phyloP scores from a whole-genome alignment of 2,113 vertebrate species.

The Larimichthys crocea region DNA sequence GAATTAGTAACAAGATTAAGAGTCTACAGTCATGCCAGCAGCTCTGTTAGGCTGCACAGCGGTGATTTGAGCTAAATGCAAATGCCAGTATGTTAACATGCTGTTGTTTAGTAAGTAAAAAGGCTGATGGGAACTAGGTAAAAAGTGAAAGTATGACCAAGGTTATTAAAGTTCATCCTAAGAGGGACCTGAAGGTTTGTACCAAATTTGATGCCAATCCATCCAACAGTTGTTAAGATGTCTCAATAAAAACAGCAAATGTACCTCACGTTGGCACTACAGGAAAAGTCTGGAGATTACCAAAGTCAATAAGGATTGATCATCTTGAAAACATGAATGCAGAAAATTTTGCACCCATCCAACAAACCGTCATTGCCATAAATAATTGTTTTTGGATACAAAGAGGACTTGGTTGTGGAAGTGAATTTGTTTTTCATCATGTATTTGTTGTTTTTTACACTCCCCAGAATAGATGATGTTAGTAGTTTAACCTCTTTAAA shows the following conservation, averaged over 20 bases:
- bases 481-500: conserved; percentile 18
- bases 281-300: not conserved
- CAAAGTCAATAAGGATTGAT: not conserved
- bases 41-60: too few species aligned
- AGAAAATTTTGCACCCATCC: not conserved
- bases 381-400: not conserved
- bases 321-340: not conserved
- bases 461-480: not conserved
- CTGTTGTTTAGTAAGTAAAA: not conserved
- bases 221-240: not conserved
- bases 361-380: not conserved
- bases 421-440: not conserved
- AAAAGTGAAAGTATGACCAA: not conserved
- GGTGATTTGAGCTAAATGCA: not conserved
- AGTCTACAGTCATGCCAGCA: not conserved
- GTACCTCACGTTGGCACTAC: not conserved
- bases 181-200: not conserved
- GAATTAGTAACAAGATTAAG: not conserved
- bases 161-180: not conserved
- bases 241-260: not conserved
- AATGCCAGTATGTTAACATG: not conserved
- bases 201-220: not conserved
- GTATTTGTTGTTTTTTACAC: not conserved
- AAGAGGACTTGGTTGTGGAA: not conserved
- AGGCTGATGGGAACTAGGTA: too few species aligned